A percentile compares a stretch with the other conserved stretches of the same genome.
phyloP scores from a whole-genome alignment of 1,140 invertebrate genomes.

The Caenorhabditis brenneri region DNA sequence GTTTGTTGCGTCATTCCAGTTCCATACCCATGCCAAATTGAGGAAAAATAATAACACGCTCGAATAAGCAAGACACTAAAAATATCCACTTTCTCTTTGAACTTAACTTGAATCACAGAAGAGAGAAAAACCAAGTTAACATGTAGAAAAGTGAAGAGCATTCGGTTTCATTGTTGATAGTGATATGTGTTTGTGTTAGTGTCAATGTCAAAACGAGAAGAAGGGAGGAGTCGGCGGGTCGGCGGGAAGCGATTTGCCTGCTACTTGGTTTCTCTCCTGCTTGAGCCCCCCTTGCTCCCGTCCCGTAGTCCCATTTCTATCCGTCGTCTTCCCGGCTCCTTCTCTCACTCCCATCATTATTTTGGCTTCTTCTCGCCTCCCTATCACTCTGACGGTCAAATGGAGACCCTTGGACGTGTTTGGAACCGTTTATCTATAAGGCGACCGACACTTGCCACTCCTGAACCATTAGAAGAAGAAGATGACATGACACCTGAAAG shows the following conservation, averaged over 20 bases:
- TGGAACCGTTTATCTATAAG: slow-evolving; percentile 43
- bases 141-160: slow-evolving; percentile 10
- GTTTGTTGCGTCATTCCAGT: slow-evolving; percentile 4
- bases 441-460: slow-evolving; percentile 12
- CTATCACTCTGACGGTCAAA: neutral
- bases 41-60: slow-evolving; percentile 24
- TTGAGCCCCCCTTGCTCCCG: neutral
- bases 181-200: slow-evolving; percentile 41
- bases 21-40: neutral
- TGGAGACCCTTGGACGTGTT: slow-evolving; percentile 46
- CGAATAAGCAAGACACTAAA: neutral
- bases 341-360: neutral
- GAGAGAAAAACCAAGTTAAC: neutral
- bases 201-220: slow-evolving; percentile 24
- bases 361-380: neutral
- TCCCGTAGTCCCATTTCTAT: slow-evolving; percentile 16
- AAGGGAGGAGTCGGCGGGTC: slow-evolving; percentile 12
- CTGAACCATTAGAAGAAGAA: slow-evolving; percentile 3
- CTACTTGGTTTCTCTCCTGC: neutral
- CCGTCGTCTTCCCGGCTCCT: neutral
- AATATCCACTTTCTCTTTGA: neutral
- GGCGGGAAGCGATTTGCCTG: neutral
- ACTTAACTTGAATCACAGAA: neutral
- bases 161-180: slow-evolving; percentile 33
- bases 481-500: slow-evolving; percentile 44